Base-by-base conservation (phyloP, 2,888 invertebrate species). In the Microctonus aethiopoides region DNA sequence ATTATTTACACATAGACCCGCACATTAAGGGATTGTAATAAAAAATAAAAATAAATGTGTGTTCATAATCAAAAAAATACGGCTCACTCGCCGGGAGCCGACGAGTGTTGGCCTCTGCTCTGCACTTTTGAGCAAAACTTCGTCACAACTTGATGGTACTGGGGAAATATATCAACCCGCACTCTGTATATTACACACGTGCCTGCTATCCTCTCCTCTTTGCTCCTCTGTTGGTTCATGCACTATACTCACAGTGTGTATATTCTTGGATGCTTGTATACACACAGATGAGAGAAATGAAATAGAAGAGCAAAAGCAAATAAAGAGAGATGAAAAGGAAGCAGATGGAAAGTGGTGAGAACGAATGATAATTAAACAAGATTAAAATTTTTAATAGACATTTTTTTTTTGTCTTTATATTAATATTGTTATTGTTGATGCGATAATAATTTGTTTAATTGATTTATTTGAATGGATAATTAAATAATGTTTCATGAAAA, bases 181-280 rank as follows among this genome's bases (percentile, higher is more conserved):
- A 56, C 65, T 65, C 22, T 64, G 64, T 32, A n/a, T n/a, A n/a
- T n/a, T n/a, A n/a, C 54, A 65, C 65, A 65, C 65, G 65, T 68
- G 64, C 68, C 46, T 39, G 68, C 68, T 68, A 68, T 68, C 67
- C 67, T 67, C 29, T 46, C 52, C 65, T 54, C 65, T 39, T 36
- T 52, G 51, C 60, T 60, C 36, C 34, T 41, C 65, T 65, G 29
- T 36, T 24, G n/a, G 36, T 22, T 26, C 54, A n/a, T n/a, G n/a
- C n/a, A n/a, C n/a, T n/a, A n/a, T n/a, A n/a, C n/a, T n/a, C n/a
- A n/a, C 22, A 34, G 11, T n/a, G 16, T 63, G 71, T 70, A 54
- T 71, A 63, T 57, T 56, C 65, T 71, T 57, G 52, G 32, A 71
- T 73, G 65, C 26, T 39, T 71, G 65, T 68, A 26, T 36, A 46